These are phyloP conservation scores for Oreochromis mossambicus DNA, from an alignment of 2,797 vertebrate genomes.

Conservation along the genomic window DNA sequence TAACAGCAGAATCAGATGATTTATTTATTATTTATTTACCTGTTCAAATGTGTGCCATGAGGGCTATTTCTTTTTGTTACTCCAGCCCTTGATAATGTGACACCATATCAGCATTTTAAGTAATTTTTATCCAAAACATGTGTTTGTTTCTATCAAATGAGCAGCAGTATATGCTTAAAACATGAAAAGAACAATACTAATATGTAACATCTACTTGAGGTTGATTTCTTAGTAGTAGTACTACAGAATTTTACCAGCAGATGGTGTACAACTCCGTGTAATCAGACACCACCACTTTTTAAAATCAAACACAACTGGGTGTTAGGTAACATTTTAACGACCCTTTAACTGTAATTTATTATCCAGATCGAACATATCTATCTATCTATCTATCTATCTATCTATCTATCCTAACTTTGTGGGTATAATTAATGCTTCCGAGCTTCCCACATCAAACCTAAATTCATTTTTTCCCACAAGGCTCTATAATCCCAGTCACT, in stretches of 20 bases:
- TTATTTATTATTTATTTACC: background rate
- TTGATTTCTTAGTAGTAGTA: background rate
- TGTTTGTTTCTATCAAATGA: background rate
- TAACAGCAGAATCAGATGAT: background rate
- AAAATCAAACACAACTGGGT: background rate
- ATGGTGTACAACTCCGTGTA: conserved; percentile 53
- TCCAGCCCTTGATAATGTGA: background rate
- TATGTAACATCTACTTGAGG: background rate
- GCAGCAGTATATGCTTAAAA: background rate
- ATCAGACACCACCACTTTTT: background rate
- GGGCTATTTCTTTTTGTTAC: background rate
- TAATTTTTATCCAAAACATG: background rate
- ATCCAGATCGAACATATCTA: background rate
- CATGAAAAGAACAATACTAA: background rate
- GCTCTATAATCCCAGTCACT: conserved; percentile 17
- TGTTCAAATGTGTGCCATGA: background rate
- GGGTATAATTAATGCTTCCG: background rate
- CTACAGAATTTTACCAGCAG: conserved; percentile 39
- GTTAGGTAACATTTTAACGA: background rate
- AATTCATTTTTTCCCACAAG: background rate
- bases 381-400: background rate
- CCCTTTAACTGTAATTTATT: background rate
- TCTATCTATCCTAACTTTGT: background rate
- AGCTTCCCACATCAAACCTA: background rate
- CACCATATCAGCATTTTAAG: background rate